Evolutionary conservation across 2,797 vertebrate species (phyloP), one percentile per base, ranked within the genome.

Genomic region (Myripristis murdjan): DNA sequence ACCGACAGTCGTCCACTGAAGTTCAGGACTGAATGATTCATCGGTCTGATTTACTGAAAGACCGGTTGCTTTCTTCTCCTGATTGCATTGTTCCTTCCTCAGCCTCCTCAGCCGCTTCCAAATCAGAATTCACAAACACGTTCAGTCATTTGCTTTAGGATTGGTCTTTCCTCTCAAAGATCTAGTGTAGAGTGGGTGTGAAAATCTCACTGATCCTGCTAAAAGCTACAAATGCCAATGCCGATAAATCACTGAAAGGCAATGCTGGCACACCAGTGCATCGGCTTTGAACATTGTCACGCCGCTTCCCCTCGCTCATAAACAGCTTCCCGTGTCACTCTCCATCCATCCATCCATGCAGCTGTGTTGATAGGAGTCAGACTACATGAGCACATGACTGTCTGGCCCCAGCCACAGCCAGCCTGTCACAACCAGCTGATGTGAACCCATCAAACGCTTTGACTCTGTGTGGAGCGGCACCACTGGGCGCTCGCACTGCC

Each of bases 391-490:
- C 77, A 73, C 81, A 79, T 84, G 56, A 77, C 70, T 3, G 20
- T 77, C 73, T 78, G 75, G 64, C 49, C 63, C 61, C 72, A 26
- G 77, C 35, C 37, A 24, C 9, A 26, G 10, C 58, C 79, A 16
- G 70, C 84, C 61, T 88, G 89, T 89, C 89, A 88, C 71, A 47
- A 59, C 62, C 23, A 72, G 67, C 79, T 79, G 81, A 88, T 60
- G 84, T 73, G 77, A 84, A 75, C 75, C 83, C 82, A 77, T 90
- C 89, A 85, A 86, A 83, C 49, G 69, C 65, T 72, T 69, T n/a
- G 60, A 48, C 54, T 83, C 68, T 56, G 39, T 12, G 71, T 64
- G 77, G 73, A 70, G 76, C 68, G 66, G 72, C 78, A 66, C 77
- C 78, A 66, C 62, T 41, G 55, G 83, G 70, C 70, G n/a, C 78